Percentiles rank a stretch among this genome's conserved stretches.
Evolutionary conservation across 2,797 vertebrate genomes (phyloP).

Genomic region (Vultur gryphus): DNA sequence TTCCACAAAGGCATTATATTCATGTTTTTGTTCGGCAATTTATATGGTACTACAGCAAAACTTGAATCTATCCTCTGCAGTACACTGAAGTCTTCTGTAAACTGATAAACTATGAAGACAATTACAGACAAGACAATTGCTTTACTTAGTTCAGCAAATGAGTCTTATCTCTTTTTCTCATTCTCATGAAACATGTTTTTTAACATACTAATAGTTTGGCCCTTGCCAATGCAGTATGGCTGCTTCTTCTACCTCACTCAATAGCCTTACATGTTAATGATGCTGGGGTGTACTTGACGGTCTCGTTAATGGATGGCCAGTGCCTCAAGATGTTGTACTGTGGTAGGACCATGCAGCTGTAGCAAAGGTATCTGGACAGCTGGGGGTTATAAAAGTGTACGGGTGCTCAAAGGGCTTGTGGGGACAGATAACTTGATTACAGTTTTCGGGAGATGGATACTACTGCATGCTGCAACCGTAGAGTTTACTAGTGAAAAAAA

Average conservation of each 20-base stretch:
- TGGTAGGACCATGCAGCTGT: neutral
- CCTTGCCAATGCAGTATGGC: neutral
- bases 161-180: neutral
- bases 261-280: fast-evolving
- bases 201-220: neutral
- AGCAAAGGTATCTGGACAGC: neutral
- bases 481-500: neutral
- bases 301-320: fast-evolving
- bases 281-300: neutral
- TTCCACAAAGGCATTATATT: neutral
- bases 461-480: fast-evolving
- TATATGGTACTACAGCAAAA: neutral
- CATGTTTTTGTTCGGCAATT: neutral
- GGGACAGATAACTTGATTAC: neutral
- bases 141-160: neutral
- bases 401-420: neutral
- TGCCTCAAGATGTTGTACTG: neutral
- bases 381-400: neutral
- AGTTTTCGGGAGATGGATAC: neutral
- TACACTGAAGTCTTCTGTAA: neutral
- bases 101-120: neutral
- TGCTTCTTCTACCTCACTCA: neutral
- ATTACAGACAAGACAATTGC: neutral
- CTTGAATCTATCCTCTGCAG: neutral
- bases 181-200: neutral